Base-by-base conservation (phyloP, 2,888 invertebrate genomes). In the Pollenia labialis region DNA sequence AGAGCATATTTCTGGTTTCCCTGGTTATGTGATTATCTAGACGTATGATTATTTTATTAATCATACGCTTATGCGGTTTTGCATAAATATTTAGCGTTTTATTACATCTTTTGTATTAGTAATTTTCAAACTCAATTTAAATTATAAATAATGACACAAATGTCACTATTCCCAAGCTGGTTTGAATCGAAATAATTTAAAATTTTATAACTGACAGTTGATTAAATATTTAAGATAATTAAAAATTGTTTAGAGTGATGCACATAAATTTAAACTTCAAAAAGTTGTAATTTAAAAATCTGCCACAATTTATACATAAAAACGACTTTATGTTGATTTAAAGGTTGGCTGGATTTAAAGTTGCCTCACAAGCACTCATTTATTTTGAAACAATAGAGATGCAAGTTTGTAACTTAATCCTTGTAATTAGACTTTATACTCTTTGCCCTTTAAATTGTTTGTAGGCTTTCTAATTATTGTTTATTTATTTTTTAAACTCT, bases 21-120 rank as follows among this genome's bases (percentile, higher is more conserved):
- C 18, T 18, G 18, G 23, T 23, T 2, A 23, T 23, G 23, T 2
- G 2, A 23, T 23, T 23, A 40, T 3, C n/a, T 42, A 16, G 42
- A 42, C 60, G 60, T 62, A 62, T 62, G 42, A 42, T 46, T 64
- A 46, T 18, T 64, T 18, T 18, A 64, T 64, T 44, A 44, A 64
- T 64, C 44, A 44, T 46, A 46, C 64, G 46, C 46, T 16, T 48
- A 48, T 12, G 12, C 2, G 16, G 16, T 62, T 42, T 14, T 58
- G 8, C 2, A 40, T 32, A 14, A 6, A 23, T 56, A 56, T 11
- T 56, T 18, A 18, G 23, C 32, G 32, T 32, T 32, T 32, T 32
- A 32, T 32, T 32, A 32, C 32, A 32, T 32, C 32, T 32, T 32
- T 32, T 32, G 32, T 32, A 32, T 32, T 32, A 32, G 11, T 4